These are phyloP conservation scores for Vimba vimba DNA, from an alignment of 2,113 vertebrate species.

Conservation along the genomic window DNA sequence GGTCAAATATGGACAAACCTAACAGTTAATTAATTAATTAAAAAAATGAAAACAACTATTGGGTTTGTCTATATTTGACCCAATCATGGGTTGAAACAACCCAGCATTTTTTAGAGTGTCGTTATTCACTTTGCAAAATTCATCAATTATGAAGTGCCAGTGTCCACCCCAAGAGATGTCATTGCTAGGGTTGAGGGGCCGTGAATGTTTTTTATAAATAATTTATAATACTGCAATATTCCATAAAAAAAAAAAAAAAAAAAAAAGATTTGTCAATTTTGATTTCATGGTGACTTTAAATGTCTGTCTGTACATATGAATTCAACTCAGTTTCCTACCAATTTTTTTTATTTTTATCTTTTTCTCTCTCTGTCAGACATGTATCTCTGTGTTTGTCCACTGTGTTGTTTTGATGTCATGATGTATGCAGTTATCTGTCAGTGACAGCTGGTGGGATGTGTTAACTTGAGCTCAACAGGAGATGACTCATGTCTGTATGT, in stretches of 20 bases:
- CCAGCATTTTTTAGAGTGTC: too few species aligned
- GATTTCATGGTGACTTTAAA: not conserved
- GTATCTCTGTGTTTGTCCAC: not conserved
- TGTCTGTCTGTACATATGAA: not conserved
- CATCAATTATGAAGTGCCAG: too few species aligned
- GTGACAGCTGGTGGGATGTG: conserved; percentile 20
- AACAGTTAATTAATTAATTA: too few species aligned
- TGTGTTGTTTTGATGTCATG: conserved; percentile 38
- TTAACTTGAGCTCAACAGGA: conserved; percentile 22
- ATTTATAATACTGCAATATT: not conserved
- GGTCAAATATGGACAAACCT: too few species aligned
- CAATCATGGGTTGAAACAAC: too few species aligned
- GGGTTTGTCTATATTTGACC: too few species aligned
- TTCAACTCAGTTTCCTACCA: not conserved
- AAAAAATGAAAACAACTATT: too few species aligned
- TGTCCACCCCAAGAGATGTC: not conserved
- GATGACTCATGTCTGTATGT: conserved; percentile 11
- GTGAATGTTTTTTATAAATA: not conserved
- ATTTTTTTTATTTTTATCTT: not conserved
- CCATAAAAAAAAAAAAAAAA: not conserved
- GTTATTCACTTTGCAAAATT: too few species aligned
- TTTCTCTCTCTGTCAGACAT: not conserved
- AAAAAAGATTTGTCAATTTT: not conserved
- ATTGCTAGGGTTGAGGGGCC: not conserved
- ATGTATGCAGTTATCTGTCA: conserved; percentile 25